phyloP scores from a whole-genome alignment of 1,140 invertebrate genomes.

The Pseudobourletiella spinata region DNA sequence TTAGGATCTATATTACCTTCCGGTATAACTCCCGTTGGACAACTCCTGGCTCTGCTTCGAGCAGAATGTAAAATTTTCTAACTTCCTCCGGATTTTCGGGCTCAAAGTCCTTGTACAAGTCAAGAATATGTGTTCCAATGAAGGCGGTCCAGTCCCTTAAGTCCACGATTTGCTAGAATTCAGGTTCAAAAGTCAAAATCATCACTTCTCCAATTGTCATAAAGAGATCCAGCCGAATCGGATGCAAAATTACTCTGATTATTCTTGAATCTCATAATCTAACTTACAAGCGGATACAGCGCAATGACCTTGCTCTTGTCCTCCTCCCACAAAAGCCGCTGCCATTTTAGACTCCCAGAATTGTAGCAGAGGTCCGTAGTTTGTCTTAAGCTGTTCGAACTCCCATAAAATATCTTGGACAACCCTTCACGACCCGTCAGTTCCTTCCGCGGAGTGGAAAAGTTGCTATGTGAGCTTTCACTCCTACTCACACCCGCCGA shows the following conservation, averaged over 20 bases:
- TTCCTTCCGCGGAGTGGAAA: neutral
- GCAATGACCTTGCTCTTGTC: constrained; percentile 8
- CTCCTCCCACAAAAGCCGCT: constrained; percentile 25
- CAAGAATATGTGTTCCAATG: constrained; percentile 9
- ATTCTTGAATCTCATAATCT: too few relatives aligned
- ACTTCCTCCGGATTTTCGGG: neutral
- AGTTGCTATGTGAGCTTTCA: neutral
- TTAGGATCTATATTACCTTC: too few relatives aligned
- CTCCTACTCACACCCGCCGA: constrained; percentile 14
- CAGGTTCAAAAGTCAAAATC: too few relatives aligned
- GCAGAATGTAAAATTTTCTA: constrained; percentile 22
- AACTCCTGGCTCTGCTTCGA: constrained; percentile 33
- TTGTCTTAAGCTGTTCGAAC: constrained; percentile 18
- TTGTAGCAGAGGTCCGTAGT: constrained; percentile 29
- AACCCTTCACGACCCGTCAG: neutral
- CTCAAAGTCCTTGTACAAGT: too few relatives aligned
- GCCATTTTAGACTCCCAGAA: neutral
- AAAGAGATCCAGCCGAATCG: too few relatives aligned
- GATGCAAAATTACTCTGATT: too few relatives aligned
- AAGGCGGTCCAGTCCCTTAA: constrained; percentile 31
- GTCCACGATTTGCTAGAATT: constrained; percentile 31
- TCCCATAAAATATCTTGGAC: too few relatives aligned
- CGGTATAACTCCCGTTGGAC: too few relatives aligned
- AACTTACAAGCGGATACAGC: constrained; percentile 18
- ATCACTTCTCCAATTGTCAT: too few relatives aligned